Base-by-base conservation (phyloP, 2,797 vertebrate species). In the Holocentrus rufus region DNA sequence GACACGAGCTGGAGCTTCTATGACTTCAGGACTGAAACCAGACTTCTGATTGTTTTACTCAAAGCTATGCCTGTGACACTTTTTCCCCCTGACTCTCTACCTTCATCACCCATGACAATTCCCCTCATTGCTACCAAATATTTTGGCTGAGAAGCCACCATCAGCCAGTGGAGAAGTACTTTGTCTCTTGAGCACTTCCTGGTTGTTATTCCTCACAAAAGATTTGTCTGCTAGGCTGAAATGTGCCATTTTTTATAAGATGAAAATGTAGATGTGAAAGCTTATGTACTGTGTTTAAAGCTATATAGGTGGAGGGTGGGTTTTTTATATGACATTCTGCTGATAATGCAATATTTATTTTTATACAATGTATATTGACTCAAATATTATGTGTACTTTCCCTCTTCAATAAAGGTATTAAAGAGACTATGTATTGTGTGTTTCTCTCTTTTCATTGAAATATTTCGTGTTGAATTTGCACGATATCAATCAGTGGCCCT, bases 1-100 rank as follows among this genome's bases (percentile, higher is more conserved):
- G 60, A 88, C 78, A 79, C 77, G 15, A 34, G 83, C 90, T 71
- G 87, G 76, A 77, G 82, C 82, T 86, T 91, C 50, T 7, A 70
- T 87, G 72, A 84, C 84, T 65, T 92, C 90, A 90, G 92, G 90
- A 91, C 93, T 90, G 92, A 96, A 90, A 92, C 96, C 91, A 93
- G 94, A 95, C 72, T 54, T 91, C 34, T 94, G 88, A 93, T 80
- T 82, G 64, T 80, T 74, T 70, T 57, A 56, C 14, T 20, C 63
- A 11, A 61, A 69, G 13, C 30, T 63, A 13, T 78, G 68, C 14
- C 60, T 57, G 18, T 52, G 34, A 65, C 59, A 39, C 66, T 69
- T 68, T 70, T 71, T 61, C 39, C 30, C 27, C 78, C 77, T 64
- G 65, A 75, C 64, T 60, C 64, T n/a, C 88, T 90, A 90, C 85